Percentiles rank a stretch among this genome's conserved stretches.
phyloP scores from a whole-genome alignment of 2,797 vertebrate species.

The Gymnothorax reevesii region DNA sequence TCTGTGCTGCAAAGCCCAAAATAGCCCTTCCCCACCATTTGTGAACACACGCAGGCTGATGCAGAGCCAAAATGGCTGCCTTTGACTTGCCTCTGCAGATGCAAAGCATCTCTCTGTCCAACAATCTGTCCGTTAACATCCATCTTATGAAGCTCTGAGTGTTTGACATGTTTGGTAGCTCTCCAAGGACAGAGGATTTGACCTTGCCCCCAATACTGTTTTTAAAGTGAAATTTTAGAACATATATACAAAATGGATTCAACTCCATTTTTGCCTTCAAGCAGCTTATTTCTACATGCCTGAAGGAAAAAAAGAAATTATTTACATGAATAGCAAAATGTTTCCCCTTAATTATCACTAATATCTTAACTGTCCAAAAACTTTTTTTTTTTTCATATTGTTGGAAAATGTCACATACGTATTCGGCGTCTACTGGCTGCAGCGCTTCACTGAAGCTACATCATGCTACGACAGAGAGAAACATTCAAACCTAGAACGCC shows the following conservation, averaged over 20 bases:
- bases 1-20: background rate
- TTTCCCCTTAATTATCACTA: too few relatives aligned
- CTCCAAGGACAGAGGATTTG: constrained; percentile 3
- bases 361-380: too few relatives aligned
- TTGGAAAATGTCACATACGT: too few relatives aligned
- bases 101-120: background rate
- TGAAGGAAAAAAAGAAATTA: background rate
- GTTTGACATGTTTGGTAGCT: background rate
- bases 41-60: background rate
- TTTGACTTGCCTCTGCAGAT: background rate
- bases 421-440: too few relatives aligned
- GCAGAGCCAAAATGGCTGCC: background rate
- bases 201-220: constrained; percentile 16
- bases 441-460: too few relatives aligned
- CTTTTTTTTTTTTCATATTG: too few relatives aligned
- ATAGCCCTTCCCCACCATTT: background rate
- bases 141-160: background rate
- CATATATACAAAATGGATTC: background rate
- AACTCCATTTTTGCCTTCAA: background rate
- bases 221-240: background rate
- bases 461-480: too few relatives aligned
- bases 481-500: too few relatives aligned
- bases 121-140: background rate
- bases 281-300: background rate
- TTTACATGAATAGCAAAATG: too few relatives aligned